Conservation (phyloP, 1,140 invertebrate species). For the Apocrypta bakeri region DNA sequence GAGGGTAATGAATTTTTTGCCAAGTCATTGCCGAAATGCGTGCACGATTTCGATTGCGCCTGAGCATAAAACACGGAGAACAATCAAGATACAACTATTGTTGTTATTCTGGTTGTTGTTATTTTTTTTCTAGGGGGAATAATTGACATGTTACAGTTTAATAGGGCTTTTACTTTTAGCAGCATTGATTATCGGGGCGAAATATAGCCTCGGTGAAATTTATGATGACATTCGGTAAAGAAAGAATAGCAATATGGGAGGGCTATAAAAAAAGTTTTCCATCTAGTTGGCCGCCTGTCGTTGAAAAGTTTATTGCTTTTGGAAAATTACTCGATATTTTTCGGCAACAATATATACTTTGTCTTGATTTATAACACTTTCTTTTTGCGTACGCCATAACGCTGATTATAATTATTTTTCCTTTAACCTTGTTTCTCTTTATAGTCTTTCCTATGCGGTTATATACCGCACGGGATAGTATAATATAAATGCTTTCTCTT, state of each 20-base stretch:
- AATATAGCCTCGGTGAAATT: not conserved
- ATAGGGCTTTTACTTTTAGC: conserved; percentile 21
- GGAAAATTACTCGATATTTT: not conserved
- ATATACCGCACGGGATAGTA: too few species aligned
- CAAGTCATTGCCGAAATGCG: conserved; percentile 11
- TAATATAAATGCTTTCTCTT: too few species aligned
- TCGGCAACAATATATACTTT: not conserved
- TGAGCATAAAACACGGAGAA: too few species aligned
- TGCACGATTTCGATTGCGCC: too few species aligned
- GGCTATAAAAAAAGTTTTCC: not conserved
- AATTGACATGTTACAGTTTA: conserved; percentile 4
- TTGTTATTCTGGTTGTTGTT: too few species aligned
- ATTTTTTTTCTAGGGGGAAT: not conserved
- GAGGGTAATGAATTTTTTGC: conserved; percentile 41
- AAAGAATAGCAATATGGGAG: not conserved
- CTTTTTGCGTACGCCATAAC: not conserved
- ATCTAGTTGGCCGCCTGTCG: not conserved
- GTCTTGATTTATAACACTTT: not conserved
- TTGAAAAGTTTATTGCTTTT: not conserved
- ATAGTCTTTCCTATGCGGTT: too few species aligned
- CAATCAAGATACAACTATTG: not conserved
- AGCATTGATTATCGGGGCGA: conserved; percentile 2
- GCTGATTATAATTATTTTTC: not conserved
- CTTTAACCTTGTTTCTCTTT: not conserved
- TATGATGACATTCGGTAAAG: conserved; percentile 1